phyloP scores from a whole-genome alignment of 2,113 vertebrate genomes.

The Odobenus rosmarus region DNA sequence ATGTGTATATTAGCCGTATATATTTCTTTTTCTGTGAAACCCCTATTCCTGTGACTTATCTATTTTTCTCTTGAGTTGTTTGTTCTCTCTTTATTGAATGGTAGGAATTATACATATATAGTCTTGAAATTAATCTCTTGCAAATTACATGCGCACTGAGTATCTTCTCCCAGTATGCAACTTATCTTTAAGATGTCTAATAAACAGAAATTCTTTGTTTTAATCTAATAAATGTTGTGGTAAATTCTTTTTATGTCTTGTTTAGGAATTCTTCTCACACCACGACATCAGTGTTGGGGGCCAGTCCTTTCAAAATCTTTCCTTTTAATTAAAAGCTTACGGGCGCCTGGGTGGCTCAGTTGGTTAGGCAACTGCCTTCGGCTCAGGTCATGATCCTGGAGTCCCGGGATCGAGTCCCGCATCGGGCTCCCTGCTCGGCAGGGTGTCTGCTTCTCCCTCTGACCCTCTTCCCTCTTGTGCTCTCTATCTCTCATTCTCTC shows the following conservation, averaged over 20 bases:
- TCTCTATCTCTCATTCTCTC: too few relatives aligned
- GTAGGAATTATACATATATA: not conserved
- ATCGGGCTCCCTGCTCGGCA: too few relatives aligned
- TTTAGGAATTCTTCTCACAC: slow-evolving; percentile 5
- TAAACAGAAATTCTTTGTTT: slow-evolving; percentile 38
- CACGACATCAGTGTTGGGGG: not conserved
- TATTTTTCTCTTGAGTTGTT: not conserved
- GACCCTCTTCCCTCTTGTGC: too few relatives aligned
- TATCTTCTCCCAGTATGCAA: not conserved
- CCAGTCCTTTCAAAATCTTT: slow-evolving; percentile 34
- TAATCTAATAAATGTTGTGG: not conserved
- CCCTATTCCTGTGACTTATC: not conserved
- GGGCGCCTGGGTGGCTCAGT: too few relatives aligned
- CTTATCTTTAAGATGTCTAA: slow-evolving; percentile 26
- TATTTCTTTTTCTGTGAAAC: not conserved
- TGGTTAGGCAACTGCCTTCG: too few relatives aligned
- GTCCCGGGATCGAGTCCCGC: too few relatives aligned
- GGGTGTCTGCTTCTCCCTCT: too few relatives aligned
- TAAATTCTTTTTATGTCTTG: not conserved
- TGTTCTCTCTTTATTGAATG: not conserved
- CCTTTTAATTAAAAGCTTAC: slow-evolving; percentile 37
- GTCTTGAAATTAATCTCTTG: not conserved
- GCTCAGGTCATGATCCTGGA: too few relatives aligned
- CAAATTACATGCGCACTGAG: not conserved
- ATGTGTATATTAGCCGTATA: not conserved